phyloP scores from a whole-genome alignment of 2,797 vertebrate species.

The Crenichthys baileyi region DNA sequence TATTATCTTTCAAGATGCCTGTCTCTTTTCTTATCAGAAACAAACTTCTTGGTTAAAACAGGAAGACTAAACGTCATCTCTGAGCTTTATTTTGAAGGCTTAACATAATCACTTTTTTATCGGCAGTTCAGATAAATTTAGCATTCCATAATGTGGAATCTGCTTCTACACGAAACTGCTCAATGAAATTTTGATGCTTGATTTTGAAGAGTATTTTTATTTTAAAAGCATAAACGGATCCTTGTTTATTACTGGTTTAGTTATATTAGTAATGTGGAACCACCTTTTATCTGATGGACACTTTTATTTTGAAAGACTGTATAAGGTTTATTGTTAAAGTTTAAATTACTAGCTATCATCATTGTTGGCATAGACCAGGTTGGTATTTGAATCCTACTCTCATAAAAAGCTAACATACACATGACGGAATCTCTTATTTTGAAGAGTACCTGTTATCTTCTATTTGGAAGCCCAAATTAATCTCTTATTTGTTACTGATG shows the following conservation, averaged over 20 bases:
- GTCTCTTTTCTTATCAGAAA: not conserved
- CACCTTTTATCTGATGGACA: not conserved
- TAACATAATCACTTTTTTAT: not conserved
- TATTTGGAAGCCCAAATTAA: not conserved
- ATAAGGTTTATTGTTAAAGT: not conserved
- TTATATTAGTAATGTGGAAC: not conserved
- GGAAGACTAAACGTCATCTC: not conserved
- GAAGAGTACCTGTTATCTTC: not conserved
- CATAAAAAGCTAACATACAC: not conserved
- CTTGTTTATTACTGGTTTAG: not conserved
- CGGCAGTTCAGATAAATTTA: not conserved
- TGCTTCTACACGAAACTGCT: not conserved
- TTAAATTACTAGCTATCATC: not conserved
- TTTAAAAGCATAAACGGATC: not conserved
- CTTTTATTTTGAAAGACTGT: not conserved
- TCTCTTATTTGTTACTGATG: not conserved
- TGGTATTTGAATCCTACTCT: not conserved
- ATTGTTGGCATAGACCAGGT: not conserved
- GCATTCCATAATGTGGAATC: not conserved
- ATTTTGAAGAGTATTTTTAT: not conserved
- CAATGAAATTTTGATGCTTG: not conserved
- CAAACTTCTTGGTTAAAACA: not conserved
- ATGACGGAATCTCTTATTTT: not conserved
- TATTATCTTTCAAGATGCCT: not conserved
- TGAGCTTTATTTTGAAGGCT: not conserved